Evolutionary conservation across 2,888 invertebrate genomes (phyloP).

Genomic region (Pseudoips prasinana): DNA sequence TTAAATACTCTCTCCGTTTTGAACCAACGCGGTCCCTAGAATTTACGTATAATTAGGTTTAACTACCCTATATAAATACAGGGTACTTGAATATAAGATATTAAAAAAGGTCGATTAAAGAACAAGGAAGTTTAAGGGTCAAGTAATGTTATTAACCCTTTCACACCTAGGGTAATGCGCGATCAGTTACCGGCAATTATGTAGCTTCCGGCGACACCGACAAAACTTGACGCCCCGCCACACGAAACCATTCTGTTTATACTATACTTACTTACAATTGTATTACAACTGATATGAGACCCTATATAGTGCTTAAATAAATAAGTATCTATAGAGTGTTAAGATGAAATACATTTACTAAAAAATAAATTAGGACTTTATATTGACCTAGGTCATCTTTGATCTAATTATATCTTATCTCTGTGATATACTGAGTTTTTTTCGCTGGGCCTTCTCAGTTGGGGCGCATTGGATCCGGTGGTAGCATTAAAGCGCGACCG

Average conservation of each 20-base stretch:
- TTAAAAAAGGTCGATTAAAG: slow-evolving; percentile 23
- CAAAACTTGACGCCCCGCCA: slow-evolving; percentile 47
- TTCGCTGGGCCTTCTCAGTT: no score
- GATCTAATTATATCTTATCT: no score
- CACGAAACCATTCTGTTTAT: slow-evolving; percentile 32
- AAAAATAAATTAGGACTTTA: no score
- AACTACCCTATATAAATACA: no score
- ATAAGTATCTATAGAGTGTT: no score
- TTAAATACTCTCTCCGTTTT: no score
- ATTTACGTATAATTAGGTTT: slow-evolving; percentile 2
- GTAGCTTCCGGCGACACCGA: slow-evolving; percentile 60
- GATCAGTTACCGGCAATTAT: slow-evolving; percentile 76
- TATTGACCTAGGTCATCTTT: no score
- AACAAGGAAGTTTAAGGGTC: slow-evolving; percentile 63
- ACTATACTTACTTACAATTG: slow-evolving; percentile 23
- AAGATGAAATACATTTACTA: no score
- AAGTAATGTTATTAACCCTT: slow-evolving; percentile 77
- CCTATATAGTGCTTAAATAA: no score
- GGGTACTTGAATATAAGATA: slow-evolving; percentile 1
- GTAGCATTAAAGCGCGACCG: no score
- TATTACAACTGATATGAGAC: slow-evolving; percentile 24
- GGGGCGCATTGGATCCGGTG: no score
- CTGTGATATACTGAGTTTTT: no score
- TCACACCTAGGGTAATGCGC: slow-evolving; percentile 71
- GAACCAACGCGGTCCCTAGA: slow-evolving; percentile 7